phyloP scores from a whole-genome alignment of 64 coral and sea anemone genomes.

The Orbicella faveolata region DNA sequence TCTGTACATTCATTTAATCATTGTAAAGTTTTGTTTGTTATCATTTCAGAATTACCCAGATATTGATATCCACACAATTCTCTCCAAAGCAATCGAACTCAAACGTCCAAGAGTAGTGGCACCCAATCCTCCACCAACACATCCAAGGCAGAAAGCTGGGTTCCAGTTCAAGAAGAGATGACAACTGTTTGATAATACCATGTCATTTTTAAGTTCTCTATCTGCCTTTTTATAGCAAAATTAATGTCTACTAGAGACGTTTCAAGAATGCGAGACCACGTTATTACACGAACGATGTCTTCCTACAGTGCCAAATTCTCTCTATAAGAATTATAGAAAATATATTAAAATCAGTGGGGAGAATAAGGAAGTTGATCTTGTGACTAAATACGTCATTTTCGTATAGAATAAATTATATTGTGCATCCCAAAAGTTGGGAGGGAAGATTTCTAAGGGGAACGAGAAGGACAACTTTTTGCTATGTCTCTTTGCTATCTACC shows the following conservation, averaged over 20 bases:
- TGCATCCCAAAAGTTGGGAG: background rate
- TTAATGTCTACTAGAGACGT: background rate
- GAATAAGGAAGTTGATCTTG: no score
- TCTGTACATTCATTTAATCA: background rate
- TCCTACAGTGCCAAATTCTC: background rate
- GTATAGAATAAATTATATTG: background rate
- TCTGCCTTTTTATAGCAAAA: background rate
- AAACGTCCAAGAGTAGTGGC: slow-evolving; percentile 26
- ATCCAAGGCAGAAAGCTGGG: slow-evolving; percentile 32
- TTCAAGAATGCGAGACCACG: background rate
- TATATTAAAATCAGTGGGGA: no score
- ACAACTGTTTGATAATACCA: background rate
- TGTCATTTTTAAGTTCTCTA: background rate
- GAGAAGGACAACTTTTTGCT: no score
- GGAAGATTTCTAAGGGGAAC: no score
- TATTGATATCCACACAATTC: slow-evolving; percentile 56
- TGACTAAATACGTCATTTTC: no score
- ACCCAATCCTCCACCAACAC: background rate
- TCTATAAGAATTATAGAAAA: background rate
- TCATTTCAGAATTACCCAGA: slow-evolving; percentile 65
- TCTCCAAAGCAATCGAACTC: slow-evolving; percentile 70
- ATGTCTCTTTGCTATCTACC: no score
- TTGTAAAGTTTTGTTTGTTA: background rate
- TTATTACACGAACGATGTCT: background rate
- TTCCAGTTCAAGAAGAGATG: slow-evolving; percentile 59